Evolutionary conservation across 1,140 invertebrate species (phyloP).

Genomic region (Manduca sexta): DNA sequence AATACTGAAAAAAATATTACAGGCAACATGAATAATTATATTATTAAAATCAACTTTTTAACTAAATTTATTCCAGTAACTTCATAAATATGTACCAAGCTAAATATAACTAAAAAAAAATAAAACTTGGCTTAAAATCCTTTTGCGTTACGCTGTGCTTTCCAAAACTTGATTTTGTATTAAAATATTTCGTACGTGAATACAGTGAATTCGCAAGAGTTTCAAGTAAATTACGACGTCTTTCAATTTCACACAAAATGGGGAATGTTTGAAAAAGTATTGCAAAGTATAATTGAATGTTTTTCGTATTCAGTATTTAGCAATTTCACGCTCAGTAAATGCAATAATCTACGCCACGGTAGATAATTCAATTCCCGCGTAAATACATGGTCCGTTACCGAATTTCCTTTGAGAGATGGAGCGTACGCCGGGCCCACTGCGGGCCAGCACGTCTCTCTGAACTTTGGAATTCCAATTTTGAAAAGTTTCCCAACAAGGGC

Average conservation of each 20-base stretch:
- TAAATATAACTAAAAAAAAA: no score
- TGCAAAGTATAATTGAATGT: constrained; percentile 22
- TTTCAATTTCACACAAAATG: constrained; percentile 1
- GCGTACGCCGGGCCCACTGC: constrained; percentile 43
- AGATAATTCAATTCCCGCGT: constrained; percentile 59
- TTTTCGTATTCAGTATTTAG: constrained; percentile 33
- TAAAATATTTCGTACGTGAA: no score
- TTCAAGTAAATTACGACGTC: neutral
- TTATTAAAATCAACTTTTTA: no score
- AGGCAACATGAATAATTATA: no score
- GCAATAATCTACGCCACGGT: constrained; percentile 42
- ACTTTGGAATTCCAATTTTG: constrained; percentile 72
- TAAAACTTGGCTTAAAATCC: no score
- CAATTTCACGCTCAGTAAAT: constrained; percentile 41
- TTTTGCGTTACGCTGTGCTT: neutral
- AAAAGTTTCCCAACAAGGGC: constrained; percentile 66
- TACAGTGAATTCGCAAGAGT: no score
- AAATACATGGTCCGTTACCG: constrained; percentile 59
- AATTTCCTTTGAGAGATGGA: constrained; percentile 67
- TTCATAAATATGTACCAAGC: no score
- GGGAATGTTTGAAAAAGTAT: constrained; percentile 9
- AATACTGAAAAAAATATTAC: no score
- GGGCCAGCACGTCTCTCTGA: constrained; percentile 59
- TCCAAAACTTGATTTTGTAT: neutral
- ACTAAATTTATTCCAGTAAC: no score